Conservation (phyloP, 2,888 invertebrate genomes). For the Mystacides longicornis region DNA sequence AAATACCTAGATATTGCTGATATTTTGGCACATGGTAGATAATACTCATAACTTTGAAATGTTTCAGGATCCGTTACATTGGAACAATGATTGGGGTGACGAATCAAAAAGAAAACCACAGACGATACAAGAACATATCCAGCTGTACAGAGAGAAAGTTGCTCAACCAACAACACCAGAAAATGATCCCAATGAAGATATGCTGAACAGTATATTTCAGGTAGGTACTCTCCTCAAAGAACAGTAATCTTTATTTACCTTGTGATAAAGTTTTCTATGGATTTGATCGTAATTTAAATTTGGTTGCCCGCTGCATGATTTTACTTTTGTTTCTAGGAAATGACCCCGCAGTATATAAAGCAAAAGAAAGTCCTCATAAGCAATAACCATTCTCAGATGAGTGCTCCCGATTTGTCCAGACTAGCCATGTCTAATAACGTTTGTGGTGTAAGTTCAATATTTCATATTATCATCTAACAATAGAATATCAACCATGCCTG, state of each 20-base stretch:
- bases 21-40: too few relatives aligned
- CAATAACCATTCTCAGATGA: conserved; percentile 13
- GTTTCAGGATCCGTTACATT: conserved; percentile 15
- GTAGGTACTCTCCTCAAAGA: conserved; percentile 19
- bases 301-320: neutral
- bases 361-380: conserved; percentile 29
- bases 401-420: conserved; percentile 22
- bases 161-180: conserved; percentile 18
- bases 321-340: conserved; percentile 27
- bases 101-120: conserved; percentile 25
- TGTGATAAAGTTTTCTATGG: neutral
- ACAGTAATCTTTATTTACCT: neutral
- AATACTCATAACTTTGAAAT: neutral
- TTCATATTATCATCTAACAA: neutral
- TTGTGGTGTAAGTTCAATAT: conserved; percentile 11
- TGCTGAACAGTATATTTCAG: conserved; percentile 28
- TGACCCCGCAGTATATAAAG: conserved; percentile 31
- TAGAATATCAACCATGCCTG: neutral
- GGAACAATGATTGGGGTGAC: conserved; percentile 30
- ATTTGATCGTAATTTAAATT: neutral
- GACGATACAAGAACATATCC: conserved; percentile 30
- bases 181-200: conserved; percentile 24
- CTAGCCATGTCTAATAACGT: conserved; percentile 18
- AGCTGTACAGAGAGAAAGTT: conserved; percentile 29
- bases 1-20: too few relatives aligned